These are phyloP conservation scores for Phrynosoma platyrhinos DNA, from an alignment of 2,113 vertebrate genomes.

Conservation along the genomic window DNA sequence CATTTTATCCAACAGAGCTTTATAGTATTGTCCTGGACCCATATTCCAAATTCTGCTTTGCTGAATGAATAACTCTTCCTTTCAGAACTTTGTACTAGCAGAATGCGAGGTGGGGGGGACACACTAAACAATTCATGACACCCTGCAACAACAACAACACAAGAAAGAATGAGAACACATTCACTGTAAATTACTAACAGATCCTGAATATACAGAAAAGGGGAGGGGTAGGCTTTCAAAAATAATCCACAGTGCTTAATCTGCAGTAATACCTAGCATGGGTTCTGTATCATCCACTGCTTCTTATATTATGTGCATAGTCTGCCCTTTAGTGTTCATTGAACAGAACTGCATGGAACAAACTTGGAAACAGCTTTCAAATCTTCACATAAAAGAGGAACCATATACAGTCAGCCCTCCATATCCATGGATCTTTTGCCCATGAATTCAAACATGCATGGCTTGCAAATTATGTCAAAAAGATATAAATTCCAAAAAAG, in stretches of 20 bases:
- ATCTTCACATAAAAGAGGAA: background rate
- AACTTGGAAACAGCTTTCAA: too few species aligned
- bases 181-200: background rate
- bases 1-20: background rate
- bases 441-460: too few species aligned
- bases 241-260: background rate
- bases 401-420: too few species aligned
- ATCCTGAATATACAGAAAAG: too few species aligned
- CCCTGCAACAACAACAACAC: background rate
- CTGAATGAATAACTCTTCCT: background rate
- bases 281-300: background rate
- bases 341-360: constrained; percentile 28
- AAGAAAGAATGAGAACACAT: background rate
- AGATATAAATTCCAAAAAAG: too few species aligned
- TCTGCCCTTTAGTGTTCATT: constrained; percentile 60
- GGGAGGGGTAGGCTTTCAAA: background rate
- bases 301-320: constrained; percentile 52
- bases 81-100: background rate
- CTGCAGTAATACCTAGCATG: background rate
- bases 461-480: too few species aligned
- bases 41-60: background rate
- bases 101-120: background rate
- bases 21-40: background rate
- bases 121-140: too few species aligned
- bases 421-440: too few species aligned